Evolutionary conservation across 1,140 invertebrate species (phyloP), one percentile per base, ranked within the genome.

Genomic region (Elysia chlorotica): DNA sequence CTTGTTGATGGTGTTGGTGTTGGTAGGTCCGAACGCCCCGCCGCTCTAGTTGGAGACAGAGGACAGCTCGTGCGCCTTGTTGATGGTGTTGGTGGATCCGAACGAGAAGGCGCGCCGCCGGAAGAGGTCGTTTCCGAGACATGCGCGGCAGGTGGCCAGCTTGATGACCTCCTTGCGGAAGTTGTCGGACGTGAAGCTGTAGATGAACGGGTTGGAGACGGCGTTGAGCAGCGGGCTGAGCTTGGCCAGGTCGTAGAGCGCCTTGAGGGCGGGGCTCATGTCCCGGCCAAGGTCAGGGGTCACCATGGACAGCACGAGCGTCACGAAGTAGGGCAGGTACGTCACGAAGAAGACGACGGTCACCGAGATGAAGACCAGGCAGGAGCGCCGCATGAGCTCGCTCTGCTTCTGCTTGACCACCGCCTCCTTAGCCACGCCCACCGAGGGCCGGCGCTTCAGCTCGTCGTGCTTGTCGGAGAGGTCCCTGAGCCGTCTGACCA

Each of bases 171-270:
- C 69, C 1, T 54, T 35, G 2, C 77, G 56, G 69, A 78, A 78
- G 25, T 53, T 31, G 3, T 66, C 68, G 6, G 77, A 78, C 10
- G 72, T 72, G 72, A 75, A 75, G 61, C 77, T 78, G 69, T 78
- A 78, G 68, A 78, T 74, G 25, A 78, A 30, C 1, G 77, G 77
- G 65, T 78, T 78, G 62, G 74, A 66, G 21, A 69, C 65, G 68
- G 75, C 76, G 70, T 72, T 78, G 21, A 73, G 35, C 28, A 78
- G 10, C 6, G 77, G 77, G 35, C 35, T 71, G 10, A 68, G 33
- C 28, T 76, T 74, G 28, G 71, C 74, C 48, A 78, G 37, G 63
- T 78, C 77, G 25, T 73, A 71, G 54, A 77, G 28, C 6, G 76
- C 69, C 63, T 75, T 77, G 21, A 48, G 23, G 25, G 21, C 17